Evolutionary conservation across 1,140 invertebrate species (phyloP), one percentile per base, ranked within the genome.

Genomic region (Thaumetopoea pityocampa): DNA sequence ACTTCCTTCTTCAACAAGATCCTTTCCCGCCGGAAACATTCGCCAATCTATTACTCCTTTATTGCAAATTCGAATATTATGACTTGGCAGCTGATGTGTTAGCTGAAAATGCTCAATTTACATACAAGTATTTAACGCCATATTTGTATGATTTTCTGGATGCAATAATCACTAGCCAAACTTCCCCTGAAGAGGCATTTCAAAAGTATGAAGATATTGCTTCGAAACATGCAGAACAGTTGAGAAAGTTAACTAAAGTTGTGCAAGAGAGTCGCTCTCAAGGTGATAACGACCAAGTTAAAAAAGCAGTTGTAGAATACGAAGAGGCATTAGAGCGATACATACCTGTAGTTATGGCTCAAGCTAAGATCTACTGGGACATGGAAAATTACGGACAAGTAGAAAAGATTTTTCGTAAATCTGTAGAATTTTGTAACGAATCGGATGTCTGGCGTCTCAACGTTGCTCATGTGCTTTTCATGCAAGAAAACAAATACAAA

Each of bases 361-460:
- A 99, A 82, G 97, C 98, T 0, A 99, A 98, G 89, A 98, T 99
- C 51, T 98, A 98, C 66, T 99, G 98, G 98, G 97, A 99, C 42
- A 88, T 96, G 65, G 96, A 98, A 71, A 97, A 99, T 74, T 99
- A 99, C 69, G 85, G 90, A 1, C 96, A 98, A 76, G 96, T 98
- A 0, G 96, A 97, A 70, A 96, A 96, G 69, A 95, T 97, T 47
- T 97, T 97, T 67, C 90, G 96, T 11, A 98, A 98, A 78, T 98
- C 97, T 28, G 96, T 96, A 0, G 98, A 99, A 73, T 99, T 99
- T 81, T 99, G 97, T 67, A 97, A 96, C 60, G 97, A 99, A 68
- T 95, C 98, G 64, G 96, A 99, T 65, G 91, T 93, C 1, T 99
- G 98, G 98, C 93, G 97, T 53, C 85, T 99, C 3, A 99, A 99